phyloP scores from a whole-genome alignment of 37 sponge, comb jelly and placozoan species.

The Lycopodina hypogea region DNA sequence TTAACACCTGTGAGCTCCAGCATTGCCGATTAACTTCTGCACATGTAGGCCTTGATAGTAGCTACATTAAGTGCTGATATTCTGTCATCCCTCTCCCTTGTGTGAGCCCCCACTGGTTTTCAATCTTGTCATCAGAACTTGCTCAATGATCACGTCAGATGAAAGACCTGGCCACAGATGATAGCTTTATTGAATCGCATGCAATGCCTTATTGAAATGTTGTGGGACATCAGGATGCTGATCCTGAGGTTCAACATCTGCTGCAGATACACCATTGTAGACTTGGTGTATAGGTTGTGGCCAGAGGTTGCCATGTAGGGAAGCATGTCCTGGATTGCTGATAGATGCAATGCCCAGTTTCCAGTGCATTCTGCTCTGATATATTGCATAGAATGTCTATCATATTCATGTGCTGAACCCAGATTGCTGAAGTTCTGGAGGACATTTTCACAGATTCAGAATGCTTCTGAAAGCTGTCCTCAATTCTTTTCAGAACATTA shows the following conservation, averaged over 20 bases:
- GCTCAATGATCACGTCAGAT: constrained; percentile 38
- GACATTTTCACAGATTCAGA: constrained; percentile 2
- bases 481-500: constrained; percentile 3
- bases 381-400: constrained; percentile 34
- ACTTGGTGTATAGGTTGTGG: constrained; percentile 38
- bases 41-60: constrained; percentile 47
- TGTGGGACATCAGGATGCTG: constrained; percentile 31
- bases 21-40: constrained; percentile 29
- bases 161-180: constrained; percentile 34
- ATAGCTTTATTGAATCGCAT: constrained; percentile 43
- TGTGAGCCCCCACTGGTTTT: constrained; percentile 59
- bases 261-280: constrained; percentile 28
- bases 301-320: constrained; percentile 33
- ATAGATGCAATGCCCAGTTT: constrained; percentile 40
- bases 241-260: constrained; percentile 8
- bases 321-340: constrained; percentile 31
- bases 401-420: constrained; percentile 39
- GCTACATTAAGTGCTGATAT: constrained; percentile 28
- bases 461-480: background rate
- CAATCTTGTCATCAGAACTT: constrained; percentile 50
- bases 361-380: constrained; percentile 32
- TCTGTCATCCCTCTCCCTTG: constrained; percentile 37
- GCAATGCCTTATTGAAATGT: constrained; percentile 20
- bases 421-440: constrained; percentile 29
- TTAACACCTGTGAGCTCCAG: constrained; percentile 43